Conservation (phyloP, 2,888 invertebrate species). For the Andrena camellia region DNA sequence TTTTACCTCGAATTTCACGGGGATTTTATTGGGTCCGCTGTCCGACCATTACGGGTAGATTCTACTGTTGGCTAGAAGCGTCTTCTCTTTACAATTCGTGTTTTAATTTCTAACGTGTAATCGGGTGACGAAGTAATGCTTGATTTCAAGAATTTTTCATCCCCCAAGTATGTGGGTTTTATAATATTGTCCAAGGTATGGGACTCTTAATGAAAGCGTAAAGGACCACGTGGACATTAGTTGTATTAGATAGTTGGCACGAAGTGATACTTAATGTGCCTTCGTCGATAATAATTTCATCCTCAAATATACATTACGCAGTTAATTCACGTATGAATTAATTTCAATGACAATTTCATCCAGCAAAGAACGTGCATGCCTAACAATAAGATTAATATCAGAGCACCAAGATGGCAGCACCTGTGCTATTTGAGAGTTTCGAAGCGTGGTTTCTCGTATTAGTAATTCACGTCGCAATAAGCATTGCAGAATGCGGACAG, state of each 20-base stretch:
- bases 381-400: background rate
- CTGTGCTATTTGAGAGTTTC: background rate
- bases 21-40: background rate
- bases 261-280: too few species aligned
- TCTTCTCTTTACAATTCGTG: background rate
- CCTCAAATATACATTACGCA: background rate
- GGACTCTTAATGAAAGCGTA: too few species aligned
- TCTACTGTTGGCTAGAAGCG: background rate
- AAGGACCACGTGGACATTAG: too few species aligned
- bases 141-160: too few species aligned
- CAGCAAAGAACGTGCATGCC: background rate
- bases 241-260: too few species aligned
- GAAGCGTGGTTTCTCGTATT: background rate
- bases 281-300: too few species aligned
- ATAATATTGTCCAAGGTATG: too few species aligned
- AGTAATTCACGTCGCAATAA: background rate
- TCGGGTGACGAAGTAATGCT: too few species aligned
- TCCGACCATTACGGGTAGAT: background rate
- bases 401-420: slow-evolving; percentile 38
- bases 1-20: background rate
- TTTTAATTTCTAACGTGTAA: background rate
- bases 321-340: background rate
- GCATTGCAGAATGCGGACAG: background rate
- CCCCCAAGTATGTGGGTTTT: too few species aligned
- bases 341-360: background rate